These are phyloP conservation scores for Siniperca knerii DNA, from an alignment of 2,113 vertebrate genomes.

Conservation along the genomic window DNA sequence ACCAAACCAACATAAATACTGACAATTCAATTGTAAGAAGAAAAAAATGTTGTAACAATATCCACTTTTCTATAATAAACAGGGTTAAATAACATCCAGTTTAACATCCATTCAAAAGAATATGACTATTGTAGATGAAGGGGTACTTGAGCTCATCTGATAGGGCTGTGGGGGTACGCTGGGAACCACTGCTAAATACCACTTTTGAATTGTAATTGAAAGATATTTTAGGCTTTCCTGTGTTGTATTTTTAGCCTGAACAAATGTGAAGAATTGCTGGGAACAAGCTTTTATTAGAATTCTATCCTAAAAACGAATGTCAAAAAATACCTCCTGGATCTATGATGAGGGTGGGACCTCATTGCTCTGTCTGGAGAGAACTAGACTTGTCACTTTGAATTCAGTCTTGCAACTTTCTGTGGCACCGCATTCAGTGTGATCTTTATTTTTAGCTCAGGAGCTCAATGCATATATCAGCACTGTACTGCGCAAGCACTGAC, in stretches of 20 bases:
- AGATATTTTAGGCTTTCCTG: slow-evolving; percentile 48
- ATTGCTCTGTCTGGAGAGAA: slow-evolving; percentile 75
- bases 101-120: background rate
- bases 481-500: slow-evolving; percentile 80
- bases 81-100: background rate
- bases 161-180: background rate
- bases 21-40: background rate
- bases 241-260: slow-evolving; percentile 56
- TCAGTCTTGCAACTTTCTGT: slow-evolving; percentile 79
- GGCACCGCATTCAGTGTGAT: slow-evolving; percentile 78
- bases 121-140: background rate
- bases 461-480: slow-evolving; percentile 83
- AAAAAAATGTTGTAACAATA: background rate
- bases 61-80: background rate
- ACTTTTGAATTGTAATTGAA: slow-evolving; percentile 28
- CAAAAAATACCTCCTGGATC: slow-evolving; percentile 57
- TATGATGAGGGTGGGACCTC: slow-evolving; percentile 68
- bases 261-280: slow-evolving; percentile 34
- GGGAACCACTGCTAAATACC: slow-evolving; percentile 3
- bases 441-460: slow-evolving; percentile 84
- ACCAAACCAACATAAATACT: background rate
- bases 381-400: slow-evolving; percentile 81
- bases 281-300: slow-evolving; percentile 65
- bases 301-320: slow-evolving; percentile 44
- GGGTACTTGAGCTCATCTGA: background rate